Percentiles rank a stretch among this genome's conserved stretches.
These are phyloP conservation scores for Nanorana parkeri DNA, from an alignment of 2,113 vertebrate genomes.

Conservation along the genomic window DNA sequence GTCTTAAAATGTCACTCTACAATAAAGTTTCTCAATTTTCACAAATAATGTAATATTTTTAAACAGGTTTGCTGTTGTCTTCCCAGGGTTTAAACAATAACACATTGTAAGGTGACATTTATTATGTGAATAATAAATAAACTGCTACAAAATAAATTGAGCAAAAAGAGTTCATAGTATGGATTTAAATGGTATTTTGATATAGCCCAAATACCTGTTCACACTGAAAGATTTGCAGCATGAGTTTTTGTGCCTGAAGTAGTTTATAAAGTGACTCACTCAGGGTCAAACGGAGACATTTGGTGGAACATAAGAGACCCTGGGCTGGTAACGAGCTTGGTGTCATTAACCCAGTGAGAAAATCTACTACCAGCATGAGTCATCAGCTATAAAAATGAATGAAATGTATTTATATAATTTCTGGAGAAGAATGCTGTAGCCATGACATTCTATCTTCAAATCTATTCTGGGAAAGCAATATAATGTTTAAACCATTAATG, in stretches of 20 bases:
- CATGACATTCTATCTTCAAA: background rate
- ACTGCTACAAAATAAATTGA: background rate
- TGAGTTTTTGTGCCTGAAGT: conserved; percentile 27
- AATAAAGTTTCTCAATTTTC: too few species aligned
- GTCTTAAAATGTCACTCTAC: too few species aligned
- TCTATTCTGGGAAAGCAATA: conserved; percentile 1
- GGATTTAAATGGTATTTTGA: background rate
- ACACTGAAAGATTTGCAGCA: conserved; percentile 13
- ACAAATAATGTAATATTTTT: too few species aligned
- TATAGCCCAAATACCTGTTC: background rate
- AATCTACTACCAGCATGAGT: conserved; percentile 17
- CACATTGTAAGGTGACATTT: too few species aligned
- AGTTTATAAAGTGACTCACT: conserved; percentile 25
- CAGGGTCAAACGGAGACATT: conserved; percentile 5
- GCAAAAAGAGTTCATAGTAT: too few species aligned
- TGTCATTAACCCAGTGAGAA: conserved; percentile 18
- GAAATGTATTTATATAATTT: conserved; percentile 9
- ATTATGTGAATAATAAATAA: background rate
- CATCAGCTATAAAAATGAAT: background rate
- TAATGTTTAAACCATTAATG: background rate
- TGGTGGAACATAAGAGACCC: background rate
- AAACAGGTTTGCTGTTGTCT: too few species aligned
- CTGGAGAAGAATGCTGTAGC: background rate
- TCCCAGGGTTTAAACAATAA: too few species aligned
- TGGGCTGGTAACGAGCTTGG: background rate